These are phyloP conservation scores for Lepidurus couesii DNA, from an alignment of 1,140 invertebrate genomes.

Conservation along the genomic window DNA sequence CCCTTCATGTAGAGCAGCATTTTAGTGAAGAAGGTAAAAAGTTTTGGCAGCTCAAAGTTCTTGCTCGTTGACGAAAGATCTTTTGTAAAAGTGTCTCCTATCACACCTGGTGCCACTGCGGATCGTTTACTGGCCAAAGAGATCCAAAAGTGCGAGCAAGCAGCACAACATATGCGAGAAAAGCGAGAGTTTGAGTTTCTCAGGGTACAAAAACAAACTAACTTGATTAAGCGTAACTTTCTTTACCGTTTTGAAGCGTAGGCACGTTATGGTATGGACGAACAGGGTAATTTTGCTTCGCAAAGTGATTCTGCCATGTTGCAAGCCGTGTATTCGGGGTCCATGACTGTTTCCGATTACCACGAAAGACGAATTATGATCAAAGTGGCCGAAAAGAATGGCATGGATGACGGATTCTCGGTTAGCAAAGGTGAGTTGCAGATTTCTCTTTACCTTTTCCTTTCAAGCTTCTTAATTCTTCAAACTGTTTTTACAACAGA, in stretches of 20 bases:
- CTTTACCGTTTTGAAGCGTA: constrained; percentile 39
- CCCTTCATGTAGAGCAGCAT: constrained; percentile 25
- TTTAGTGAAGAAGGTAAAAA: background rate
- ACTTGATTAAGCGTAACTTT: background rate
- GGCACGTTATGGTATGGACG: constrained; percentile 84
- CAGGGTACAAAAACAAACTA: constrained; percentile 48
- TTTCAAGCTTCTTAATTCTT: constrained; percentile 25
- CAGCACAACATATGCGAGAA: constrained; percentile 63
- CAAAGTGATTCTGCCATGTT: constrained; percentile 77
- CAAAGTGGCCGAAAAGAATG: constrained; percentile 64
- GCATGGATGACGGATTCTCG: constrained; percentile 74
- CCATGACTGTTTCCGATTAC: constrained; percentile 76
- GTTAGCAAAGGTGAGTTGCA: constrained; percentile 56
- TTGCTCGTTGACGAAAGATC: constrained; percentile 9
- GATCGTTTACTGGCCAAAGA: constrained; percentile 55
- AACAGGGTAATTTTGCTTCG: constrained; percentile 70
- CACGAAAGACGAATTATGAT: constrained; percentile 73
- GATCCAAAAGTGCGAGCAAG: constrained; percentile 59
- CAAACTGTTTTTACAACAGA: constrained; percentile 49
- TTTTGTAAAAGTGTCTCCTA: constrained; percentile 42
- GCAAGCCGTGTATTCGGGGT: constrained; percentile 72
- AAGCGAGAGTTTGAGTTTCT: constrained; percentile 73
- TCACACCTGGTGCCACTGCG: constrained; percentile 50
- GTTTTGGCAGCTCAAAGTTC: background rate
- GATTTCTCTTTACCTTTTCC: background rate